Conservation (phyloP, 2,113 vertebrate species). For the Erythrolamprus reginae region DNA sequence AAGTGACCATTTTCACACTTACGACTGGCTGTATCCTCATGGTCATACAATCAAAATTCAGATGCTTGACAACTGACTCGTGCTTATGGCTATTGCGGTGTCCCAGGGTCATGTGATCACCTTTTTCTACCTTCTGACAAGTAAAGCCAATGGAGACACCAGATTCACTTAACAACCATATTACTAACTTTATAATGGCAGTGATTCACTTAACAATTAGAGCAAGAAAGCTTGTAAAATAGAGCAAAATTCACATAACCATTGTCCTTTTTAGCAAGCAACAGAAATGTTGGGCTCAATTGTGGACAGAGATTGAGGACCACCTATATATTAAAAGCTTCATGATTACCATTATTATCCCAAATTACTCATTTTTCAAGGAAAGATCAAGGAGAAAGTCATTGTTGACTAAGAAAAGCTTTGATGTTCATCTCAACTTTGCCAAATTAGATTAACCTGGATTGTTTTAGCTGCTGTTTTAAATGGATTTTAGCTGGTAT, state of each 20-base stretch:
- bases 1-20: background rate
- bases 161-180: background rate
- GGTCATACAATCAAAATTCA: background rate
- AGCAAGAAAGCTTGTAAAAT: background rate
- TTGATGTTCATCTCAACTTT: background rate
- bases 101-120: background rate
- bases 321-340: background rate
- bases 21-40: background rate
- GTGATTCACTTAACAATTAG: background rate
- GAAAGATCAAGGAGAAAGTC: background rate
- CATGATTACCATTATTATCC: background rate
- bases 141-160: background rate
- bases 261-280: background rate
- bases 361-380: background rate
- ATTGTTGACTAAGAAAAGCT: background rate
- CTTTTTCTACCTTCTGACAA: background rate
- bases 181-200: background rate
- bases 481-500: background rate
- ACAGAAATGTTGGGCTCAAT: background rate
- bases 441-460: background rate
- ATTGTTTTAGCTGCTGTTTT: background rate
- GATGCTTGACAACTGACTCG: background rate
- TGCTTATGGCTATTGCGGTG: background rate
- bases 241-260: background rate
- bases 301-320: background rate